Evolutionary conservation across 2,797 vertebrate species (phyloP).

Genomic region (Parauchenoglanis ngamensis): DNA sequence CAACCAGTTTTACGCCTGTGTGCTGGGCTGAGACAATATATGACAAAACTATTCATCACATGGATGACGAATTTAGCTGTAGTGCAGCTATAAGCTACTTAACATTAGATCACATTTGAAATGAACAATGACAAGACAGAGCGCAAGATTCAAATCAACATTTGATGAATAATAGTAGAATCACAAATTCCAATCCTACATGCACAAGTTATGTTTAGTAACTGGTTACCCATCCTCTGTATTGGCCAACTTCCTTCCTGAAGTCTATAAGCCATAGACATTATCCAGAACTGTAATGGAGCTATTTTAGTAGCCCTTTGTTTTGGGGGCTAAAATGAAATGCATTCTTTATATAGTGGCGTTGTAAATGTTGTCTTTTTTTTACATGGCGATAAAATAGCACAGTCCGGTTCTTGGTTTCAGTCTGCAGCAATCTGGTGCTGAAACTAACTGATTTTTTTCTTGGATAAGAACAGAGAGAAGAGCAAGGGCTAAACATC

Average conservation of each 20-base stretch:
- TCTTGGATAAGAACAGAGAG: background rate
- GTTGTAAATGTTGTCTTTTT: background rate
- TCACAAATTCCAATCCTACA: background rate
- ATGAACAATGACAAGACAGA: background rate
- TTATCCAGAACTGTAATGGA: background rate
- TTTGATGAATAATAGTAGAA: background rate
- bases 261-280: background rate
- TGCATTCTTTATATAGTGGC: background rate
- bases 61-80: background rate
- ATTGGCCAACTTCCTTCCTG: slow-evolving; percentile 4
- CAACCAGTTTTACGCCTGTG: background rate
- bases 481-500: background rate
- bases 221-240: background rate
- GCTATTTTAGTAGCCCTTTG: background rate
- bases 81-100: background rate
- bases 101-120: background rate
- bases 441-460: background rate
- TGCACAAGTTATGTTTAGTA: background rate
- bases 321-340: background rate
- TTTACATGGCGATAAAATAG: background rate
- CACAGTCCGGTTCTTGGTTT: background rate
- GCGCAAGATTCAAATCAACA: background rate
- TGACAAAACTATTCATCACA: background rate
- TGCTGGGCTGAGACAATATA: background rate
- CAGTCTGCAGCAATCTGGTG: background rate